Conservation (phyloP, 2,797 vertebrate species). For the Luscinia megarhynchos region DNA sequence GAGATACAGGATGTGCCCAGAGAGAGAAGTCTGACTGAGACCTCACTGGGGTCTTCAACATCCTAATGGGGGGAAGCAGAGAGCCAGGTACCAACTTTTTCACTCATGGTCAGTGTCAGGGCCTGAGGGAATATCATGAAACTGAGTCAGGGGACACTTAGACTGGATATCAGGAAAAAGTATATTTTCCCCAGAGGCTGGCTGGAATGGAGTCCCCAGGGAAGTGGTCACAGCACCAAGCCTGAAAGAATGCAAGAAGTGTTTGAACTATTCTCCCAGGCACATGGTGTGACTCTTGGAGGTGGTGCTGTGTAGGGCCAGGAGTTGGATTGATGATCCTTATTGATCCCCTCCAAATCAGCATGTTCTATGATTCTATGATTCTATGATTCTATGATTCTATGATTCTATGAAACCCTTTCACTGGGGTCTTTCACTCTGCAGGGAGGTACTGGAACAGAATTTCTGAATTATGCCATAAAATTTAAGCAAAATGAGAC, state of each 20-base stretch:
- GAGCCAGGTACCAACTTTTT: not conserved
- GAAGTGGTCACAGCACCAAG: no score
- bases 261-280: not conserved
- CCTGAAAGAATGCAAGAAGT: not conserved
- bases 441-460: not conserved
- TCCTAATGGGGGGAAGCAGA: not conserved
- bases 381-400: not conserved
- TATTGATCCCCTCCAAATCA: not conserved
- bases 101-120: rapidly evolving
- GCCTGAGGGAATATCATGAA: not conserved
- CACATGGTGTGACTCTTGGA: not conserved
- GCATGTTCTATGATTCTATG: not conserved
- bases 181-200: not conserved
- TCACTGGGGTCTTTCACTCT: not conserved
- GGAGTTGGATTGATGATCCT: not conserved
- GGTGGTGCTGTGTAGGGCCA: no score
- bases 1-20: not conserved
- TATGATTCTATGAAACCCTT: not conserved
- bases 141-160: no score
- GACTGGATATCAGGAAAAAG: not conserved
- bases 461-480: not conserved
- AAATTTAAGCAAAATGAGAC: not conserved
- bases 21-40: not conserved
- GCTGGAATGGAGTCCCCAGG: rapidly evolving
- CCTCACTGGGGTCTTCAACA: rapidly evolving